Conservation (phyloP, 2,113 vertebrate species). For the Epinephelus fuscoguttatus region DNA sequence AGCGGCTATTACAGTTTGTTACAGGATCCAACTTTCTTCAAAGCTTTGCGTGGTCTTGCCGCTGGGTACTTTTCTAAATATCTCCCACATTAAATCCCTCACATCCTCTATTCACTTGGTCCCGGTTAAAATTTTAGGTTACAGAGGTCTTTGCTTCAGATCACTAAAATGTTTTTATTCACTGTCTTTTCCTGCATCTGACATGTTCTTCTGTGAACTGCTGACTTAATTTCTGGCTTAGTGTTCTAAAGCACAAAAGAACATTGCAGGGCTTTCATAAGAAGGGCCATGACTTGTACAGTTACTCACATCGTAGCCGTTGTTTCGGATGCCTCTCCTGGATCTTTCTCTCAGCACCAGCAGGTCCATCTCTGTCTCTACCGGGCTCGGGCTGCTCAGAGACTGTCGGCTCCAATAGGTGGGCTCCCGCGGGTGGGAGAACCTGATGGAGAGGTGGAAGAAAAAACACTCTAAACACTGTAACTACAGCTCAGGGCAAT, state of each 20-base stretch:
- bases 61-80: neutral
- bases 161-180: neutral
- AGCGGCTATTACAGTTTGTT: conserved; percentile 24
- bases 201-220: neutral
- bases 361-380: conserved; percentile 98
- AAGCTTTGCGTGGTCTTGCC: conserved; percentile 21
- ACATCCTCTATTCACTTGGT: neutral
- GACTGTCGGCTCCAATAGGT: conserved; percentile 97
- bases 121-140: neutral
- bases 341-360: conserved; percentile 94
- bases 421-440: conserved; percentile 90
- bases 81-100: neutral
- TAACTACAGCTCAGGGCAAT: neutral
- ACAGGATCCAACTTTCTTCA: conserved; percentile 22
- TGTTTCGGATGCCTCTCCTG: conserved; percentile 94
- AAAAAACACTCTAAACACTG: neutral
- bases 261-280: neutral
- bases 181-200: neutral
- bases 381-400: conserved; percentile 95
- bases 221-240: neutral
- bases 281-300: no score
- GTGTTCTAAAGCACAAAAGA: neutral
- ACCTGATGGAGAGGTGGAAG: conserved; percentile 78
- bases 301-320: conserved; percentile 94
- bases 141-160: neutral